phyloP scores from a whole-genome alignment of 2,113 vertebrate species.

The Neotragus moschatus region DNA sequence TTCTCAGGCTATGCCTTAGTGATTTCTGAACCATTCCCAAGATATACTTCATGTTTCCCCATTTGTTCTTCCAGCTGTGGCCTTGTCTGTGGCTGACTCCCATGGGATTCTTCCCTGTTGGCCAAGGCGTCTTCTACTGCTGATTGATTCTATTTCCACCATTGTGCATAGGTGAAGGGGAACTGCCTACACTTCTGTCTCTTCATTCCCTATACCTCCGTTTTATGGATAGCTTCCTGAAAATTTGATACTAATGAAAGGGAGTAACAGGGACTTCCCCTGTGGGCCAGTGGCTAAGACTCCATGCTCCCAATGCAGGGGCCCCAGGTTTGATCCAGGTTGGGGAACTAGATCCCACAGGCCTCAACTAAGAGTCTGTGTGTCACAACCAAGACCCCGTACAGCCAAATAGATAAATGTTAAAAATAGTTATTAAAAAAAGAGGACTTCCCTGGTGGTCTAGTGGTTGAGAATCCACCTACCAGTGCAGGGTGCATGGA shows the following conservation, averaged over 20 bases:
- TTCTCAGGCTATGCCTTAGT: neutral
- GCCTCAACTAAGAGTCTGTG: neutral
- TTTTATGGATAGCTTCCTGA: neutral
- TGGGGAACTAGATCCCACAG: neutral
- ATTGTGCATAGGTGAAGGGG: neutral
- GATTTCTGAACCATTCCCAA: neutral
- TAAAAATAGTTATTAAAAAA: neutral
- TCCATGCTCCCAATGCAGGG: neutral
- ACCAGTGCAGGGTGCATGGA: neutral
- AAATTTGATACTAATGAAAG: neutral
- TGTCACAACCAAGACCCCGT: neutral
- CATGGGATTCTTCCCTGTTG: neutral
- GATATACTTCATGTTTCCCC: neutral
- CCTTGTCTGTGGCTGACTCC: neutral
- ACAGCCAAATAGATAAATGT: neutral
- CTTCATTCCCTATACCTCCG: neutral
- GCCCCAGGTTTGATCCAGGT: neutral
- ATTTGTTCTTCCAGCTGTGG: neutral
- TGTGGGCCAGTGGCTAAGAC: neutral
- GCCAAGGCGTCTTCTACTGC: neutral
- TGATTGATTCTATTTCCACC: neutral
- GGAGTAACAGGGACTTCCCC: neutral
- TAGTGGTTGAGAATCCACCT: neutral
- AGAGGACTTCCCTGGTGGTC: neutral
- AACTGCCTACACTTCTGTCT: rapidly evolving